A percentile compares a stretch with the other conserved stretches of the same genome.
Evolutionary conservation across 2,113 vertebrate genomes (phyloP).

Genomic region (Lagopus muta): DNA sequence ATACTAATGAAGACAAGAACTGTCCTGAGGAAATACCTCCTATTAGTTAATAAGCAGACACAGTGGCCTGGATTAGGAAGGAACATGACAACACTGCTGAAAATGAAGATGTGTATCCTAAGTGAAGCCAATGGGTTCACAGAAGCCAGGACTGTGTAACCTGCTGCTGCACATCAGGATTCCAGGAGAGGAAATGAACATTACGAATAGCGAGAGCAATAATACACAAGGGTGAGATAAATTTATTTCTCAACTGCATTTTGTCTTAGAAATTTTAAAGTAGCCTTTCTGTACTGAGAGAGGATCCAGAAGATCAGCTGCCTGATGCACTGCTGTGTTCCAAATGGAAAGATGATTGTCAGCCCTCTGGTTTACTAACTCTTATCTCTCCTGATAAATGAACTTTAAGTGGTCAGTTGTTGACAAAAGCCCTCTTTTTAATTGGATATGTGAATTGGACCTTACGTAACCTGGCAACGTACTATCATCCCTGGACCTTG

Average conservation of each 20-base stretch:
- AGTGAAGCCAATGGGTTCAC: conserved; percentile 20
- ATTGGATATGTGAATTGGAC: conserved; percentile 49
- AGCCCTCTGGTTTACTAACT: conserved; percentile 15
- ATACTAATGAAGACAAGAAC: conserved; percentile 69
- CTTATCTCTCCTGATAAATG: conserved; percentile 55
- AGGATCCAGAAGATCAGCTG: neutral
- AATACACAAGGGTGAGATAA: conserved; percentile 58
- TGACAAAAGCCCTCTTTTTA: conserved; percentile 58
- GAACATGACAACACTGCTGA: conserved; percentile 65
- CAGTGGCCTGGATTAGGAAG: conserved; percentile 66
- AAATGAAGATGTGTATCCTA: conserved; percentile 52
- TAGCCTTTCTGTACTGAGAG: conserved; percentile 25
- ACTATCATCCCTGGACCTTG: conserved; percentile 46
- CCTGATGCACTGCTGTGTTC: neutral
- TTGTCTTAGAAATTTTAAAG: conserved; percentile 31
- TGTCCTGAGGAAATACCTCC: conserved; percentile 65
- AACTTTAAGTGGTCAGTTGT: conserved; percentile 27
- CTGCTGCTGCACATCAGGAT: conserved; percentile 44
- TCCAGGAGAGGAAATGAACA: conserved; percentile 59
- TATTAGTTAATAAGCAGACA: conserved; percentile 71
- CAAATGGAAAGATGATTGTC: conserved; percentile 44
- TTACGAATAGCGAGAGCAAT: conserved; percentile 32
- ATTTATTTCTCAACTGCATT: conserved; percentile 34
- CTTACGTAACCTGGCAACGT: conserved; percentile 48
- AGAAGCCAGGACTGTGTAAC: conserved; percentile 42